These are phyloP conservation scores for Drosophila lutescens DNA, from an alignment of 2,888 invertebrate species.

Conservation along the genomic window DNA sequence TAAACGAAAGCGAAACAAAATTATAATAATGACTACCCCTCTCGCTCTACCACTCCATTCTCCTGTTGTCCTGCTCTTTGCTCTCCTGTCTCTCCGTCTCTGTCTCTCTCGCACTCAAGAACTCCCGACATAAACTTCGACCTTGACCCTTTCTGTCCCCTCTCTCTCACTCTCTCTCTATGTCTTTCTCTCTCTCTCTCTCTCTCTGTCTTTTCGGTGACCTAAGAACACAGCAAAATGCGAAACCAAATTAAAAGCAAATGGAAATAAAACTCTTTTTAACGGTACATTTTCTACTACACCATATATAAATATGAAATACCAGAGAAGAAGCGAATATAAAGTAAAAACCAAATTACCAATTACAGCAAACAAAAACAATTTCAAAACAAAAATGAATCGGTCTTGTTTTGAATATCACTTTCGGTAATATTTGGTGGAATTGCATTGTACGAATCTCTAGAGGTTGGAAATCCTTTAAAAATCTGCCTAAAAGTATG, in stretches of 20 bases:
- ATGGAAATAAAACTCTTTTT: slow-evolving; percentile 43
- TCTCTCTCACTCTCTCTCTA: slow-evolving; percentile 39
- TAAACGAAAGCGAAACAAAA: slow-evolving; percentile 31
- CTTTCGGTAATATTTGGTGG: slow-evolving; percentile 3
- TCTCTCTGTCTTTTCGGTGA: slow-evolving; percentile 40
- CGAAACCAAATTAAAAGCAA: slow-evolving; percentile 7
- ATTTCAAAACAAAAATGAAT: slow-evolving; percentile 17
- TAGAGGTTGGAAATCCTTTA: slow-evolving; percentile 5
- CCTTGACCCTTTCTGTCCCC: slow-evolving; percentile 47
- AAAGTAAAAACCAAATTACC: slow-evolving; percentile 18
- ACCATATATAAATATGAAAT: slow-evolving; percentile 44
- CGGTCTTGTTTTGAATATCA: neutral
- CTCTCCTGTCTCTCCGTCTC: slow-evolving; percentile 9
- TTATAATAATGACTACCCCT: slow-evolving; percentile 21
- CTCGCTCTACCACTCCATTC: slow-evolving; percentile 19
- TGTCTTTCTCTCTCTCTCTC: slow-evolving; percentile 41
- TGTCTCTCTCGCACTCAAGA: slow-evolving; percentile 18
- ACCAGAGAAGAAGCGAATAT: slow-evolving; percentile 20
- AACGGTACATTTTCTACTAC: slow-evolving; percentile 72
- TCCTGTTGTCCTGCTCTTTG: slow-evolving; percentile 26
- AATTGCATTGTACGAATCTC: too few relatives aligned
- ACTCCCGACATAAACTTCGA: slow-evolving; percentile 39
- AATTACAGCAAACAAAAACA: slow-evolving; percentile 28
- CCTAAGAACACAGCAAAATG: slow-evolving; percentile 33
- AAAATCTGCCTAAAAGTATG: neutral